Percentiles rank a stretch among this genome's conserved stretches.
Evolutionary conservation across 2,113 vertebrate genomes (phyloP).

Genomic region (Gavia stellata): DNA sequence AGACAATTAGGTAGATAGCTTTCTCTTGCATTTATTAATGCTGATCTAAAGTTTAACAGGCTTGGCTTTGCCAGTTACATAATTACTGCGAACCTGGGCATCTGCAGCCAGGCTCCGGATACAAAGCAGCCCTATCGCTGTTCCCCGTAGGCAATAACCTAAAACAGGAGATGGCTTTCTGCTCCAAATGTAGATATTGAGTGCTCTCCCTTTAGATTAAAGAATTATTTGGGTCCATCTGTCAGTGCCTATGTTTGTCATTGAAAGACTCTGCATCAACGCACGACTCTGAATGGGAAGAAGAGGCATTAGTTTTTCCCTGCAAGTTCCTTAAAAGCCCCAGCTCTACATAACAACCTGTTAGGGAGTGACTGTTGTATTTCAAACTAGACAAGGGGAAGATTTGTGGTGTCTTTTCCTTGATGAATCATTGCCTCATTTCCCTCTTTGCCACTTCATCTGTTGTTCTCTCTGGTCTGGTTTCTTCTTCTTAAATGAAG

Average conservation of each 20-base stretch:
- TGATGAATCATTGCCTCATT: neutral
- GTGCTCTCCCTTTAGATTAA: neutral
- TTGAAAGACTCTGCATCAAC: neutral
- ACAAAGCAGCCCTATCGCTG: neutral
- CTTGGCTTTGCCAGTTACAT: neutral
- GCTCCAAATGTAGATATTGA: neutral
- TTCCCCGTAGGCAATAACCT: neutral
- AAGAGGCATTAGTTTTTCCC: neutral
- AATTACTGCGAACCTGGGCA: constrained; percentile 16
- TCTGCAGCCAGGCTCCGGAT: neutral
- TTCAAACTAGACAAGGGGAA: neutral
- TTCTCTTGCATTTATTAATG: constrained; percentile 23
- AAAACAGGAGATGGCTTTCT: neutral
- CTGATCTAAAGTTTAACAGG: constrained; percentile 34
- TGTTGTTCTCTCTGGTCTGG: neutral
- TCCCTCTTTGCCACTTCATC: neutral
- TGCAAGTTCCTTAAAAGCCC: neutral
- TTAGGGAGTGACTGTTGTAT: neutral
- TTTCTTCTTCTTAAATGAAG: neutral
- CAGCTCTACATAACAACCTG: neutral
- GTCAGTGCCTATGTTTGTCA: neutral
- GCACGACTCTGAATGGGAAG: neutral
- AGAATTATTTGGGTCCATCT: neutral
- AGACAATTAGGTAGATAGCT: constrained; percentile 42
- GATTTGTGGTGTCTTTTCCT: neutral